phyloP scores from a whole-genome alignment of 2,113 vertebrate species.

The Gallinago paraguaiae region DNA sequence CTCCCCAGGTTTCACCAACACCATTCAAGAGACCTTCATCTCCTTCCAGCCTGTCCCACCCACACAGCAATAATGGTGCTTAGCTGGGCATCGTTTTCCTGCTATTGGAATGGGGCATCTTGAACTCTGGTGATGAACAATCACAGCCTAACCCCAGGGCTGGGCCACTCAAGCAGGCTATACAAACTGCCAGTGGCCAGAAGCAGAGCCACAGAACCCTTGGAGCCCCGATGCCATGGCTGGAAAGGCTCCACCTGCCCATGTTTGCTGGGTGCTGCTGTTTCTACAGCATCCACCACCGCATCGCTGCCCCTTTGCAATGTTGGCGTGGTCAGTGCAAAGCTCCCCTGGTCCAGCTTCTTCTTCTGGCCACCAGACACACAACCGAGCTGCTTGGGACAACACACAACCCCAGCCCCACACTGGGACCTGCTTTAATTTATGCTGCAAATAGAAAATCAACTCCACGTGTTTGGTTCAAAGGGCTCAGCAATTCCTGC shows the following conservation, averaged over 20 bases:
- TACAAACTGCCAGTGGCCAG: background rate
- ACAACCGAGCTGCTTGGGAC: background rate
- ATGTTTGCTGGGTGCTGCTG: background rate
- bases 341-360: background rate
- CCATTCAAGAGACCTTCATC: background rate
- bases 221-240: background rate
- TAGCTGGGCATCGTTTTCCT: background rate
- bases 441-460: background rate
- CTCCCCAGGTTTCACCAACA: background rate
- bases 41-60: background rate
- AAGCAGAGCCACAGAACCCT: background rate
- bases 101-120: rapidly evolving
- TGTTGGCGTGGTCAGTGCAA: background rate
- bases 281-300: background rate
- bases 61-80: background rate
- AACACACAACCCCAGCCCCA: background rate
- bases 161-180: background rate
- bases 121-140: background rate
- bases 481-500: background rate
- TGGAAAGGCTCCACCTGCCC: background rate
- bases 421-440: background rate
- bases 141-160: background rate
- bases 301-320: background rate
- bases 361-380: background rate
- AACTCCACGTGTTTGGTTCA: background rate